Conservation (phyloP, 1,140 invertebrate genomes). For the Bombus superbus region DNA sequence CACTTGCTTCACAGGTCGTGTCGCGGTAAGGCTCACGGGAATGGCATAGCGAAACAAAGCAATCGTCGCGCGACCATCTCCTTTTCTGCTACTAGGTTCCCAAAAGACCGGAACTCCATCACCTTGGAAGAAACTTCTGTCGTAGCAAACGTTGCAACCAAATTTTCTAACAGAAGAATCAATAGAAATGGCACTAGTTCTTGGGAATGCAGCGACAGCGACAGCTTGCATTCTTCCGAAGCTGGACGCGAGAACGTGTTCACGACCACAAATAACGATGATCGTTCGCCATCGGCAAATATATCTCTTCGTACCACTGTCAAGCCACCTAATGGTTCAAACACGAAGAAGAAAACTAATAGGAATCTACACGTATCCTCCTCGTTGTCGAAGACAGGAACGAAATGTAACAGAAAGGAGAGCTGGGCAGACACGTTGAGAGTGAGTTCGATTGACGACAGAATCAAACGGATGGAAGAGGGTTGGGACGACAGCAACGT, state of each 20-base stretch:
- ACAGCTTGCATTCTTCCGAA: constrained; percentile 82
- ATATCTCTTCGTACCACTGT: neutral
- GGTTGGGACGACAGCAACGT: constrained; percentile 80
- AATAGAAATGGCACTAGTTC: constrained; percentile 84
- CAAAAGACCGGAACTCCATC: neutral
- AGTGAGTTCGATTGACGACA: constrained; percentile 67
- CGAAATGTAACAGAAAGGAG: constrained; percentile 57
- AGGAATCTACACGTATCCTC: neutral
- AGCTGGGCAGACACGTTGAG: constrained; percentile 80
- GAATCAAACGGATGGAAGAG: constrained; percentile 74
- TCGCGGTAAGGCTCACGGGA: constrained; percentile 88
- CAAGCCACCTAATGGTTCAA: neutral
- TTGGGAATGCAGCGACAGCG: constrained; percentile 84
- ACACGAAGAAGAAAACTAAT: neutral
- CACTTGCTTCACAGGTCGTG: constrained; percentile 86
- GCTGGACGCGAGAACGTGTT: constrained; percentile 52
- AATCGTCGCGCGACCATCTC: constrained; percentile 50
- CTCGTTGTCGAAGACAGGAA: neutral
- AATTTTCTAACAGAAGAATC: constrained; percentile 59
- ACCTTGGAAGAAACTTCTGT: neutral
- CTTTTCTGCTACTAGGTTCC: constrained; percentile 18
- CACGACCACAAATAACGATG: no score
- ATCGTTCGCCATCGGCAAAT: no score
- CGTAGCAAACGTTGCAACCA: no score
- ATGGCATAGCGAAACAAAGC: constrained; percentile 83